phyloP scores from a whole-genome alignment of 2,113 vertebrate species.

The Pardalotus punctatus region DNA sequence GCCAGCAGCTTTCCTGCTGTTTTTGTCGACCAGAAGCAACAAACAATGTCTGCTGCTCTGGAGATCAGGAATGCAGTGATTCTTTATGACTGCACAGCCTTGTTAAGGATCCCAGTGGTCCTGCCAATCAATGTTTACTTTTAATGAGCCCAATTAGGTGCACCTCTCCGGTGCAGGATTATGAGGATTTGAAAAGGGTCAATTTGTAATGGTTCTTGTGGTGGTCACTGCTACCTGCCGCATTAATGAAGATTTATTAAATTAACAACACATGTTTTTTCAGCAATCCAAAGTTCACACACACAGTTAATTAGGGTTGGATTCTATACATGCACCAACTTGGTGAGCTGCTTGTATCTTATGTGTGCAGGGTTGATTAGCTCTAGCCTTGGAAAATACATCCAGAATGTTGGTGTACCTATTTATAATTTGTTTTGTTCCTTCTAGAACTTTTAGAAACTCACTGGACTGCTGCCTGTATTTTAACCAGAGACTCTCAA shows the following conservation, averaged over 20 bases:
- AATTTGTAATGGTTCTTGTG: conserved; percentile 9
- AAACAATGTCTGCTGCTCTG: background rate
- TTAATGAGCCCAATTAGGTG: conserved; percentile 51
- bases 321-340: background rate
- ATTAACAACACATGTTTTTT: background rate
- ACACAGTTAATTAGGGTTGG: background rate
- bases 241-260: conserved; percentile 47
- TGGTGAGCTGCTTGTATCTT: background rate
- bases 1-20: background rate
- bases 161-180: conserved; percentile 12
- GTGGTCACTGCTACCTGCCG: background rate
- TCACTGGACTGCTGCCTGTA: background rate
- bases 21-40: background rate
- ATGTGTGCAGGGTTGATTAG: background rate
- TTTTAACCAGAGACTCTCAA: background rate
- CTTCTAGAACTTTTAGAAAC: background rate
- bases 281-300: background rate
- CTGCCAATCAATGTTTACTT: conserved; percentile 23
- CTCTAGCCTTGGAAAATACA: background rate
- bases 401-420: background rate
- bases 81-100: background rate
- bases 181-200: conserved; percentile 20
- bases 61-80: background rate
- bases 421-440: background rate
- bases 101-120: background rate